Conservation (phyloP, 2,888 invertebrate species). For the Drosophila pseudotakahashii region DNA sequence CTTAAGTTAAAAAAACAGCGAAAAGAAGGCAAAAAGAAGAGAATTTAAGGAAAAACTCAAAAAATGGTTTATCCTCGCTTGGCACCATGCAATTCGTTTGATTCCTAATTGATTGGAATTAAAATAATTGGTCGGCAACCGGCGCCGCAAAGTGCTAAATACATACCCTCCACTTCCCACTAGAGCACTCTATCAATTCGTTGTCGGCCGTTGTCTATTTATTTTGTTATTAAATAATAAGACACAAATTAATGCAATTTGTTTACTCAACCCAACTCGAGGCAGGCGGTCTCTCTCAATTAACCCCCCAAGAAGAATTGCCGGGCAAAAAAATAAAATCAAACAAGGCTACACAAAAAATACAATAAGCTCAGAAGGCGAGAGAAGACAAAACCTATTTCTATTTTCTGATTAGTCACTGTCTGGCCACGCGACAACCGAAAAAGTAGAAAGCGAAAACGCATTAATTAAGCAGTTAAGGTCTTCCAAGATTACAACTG, state of each 20-base stretch:
- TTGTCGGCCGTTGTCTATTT: slow-evolving; percentile 67
- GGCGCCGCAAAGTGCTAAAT: slow-evolving; percentile 51
- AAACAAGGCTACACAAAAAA: slow-evolving; percentile 19
- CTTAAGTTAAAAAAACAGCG: neutral
- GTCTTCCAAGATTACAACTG: slow-evolving; percentile 28
- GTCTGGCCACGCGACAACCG: slow-evolving; percentile 68
- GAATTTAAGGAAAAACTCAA: slow-evolving; percentile 2
- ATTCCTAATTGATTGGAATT: slow-evolving; percentile 62
- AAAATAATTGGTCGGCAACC: slow-evolving; percentile 63
- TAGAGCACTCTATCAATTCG: slow-evolving; percentile 48
- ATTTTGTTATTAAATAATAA: slow-evolving; percentile 77
- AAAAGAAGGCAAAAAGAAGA: neutral
- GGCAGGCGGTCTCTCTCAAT: slow-evolving; percentile 33
- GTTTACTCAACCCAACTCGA: slow-evolving; percentile 60
- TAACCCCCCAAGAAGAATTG: slow-evolving; percentile 36
- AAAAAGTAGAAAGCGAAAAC: slow-evolving; percentile 61
- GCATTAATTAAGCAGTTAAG: slow-evolving; percentile 63
- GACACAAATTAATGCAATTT: slow-evolving; percentile 77
- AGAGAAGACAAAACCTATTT: slow-evolving; percentile 13
- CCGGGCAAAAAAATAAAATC: slow-evolving; percentile 19
- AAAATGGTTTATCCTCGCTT: neutral
- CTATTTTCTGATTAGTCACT: slow-evolving; percentile 62
- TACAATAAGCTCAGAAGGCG: slow-evolving; percentile 12
- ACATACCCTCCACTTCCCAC: slow-evolving; percentile 13
- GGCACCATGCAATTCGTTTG: slow-evolving; percentile 52